Conservation (phyloP, 1,140 invertebrate species). For the Aporrectodea caliginosa region DNA sequence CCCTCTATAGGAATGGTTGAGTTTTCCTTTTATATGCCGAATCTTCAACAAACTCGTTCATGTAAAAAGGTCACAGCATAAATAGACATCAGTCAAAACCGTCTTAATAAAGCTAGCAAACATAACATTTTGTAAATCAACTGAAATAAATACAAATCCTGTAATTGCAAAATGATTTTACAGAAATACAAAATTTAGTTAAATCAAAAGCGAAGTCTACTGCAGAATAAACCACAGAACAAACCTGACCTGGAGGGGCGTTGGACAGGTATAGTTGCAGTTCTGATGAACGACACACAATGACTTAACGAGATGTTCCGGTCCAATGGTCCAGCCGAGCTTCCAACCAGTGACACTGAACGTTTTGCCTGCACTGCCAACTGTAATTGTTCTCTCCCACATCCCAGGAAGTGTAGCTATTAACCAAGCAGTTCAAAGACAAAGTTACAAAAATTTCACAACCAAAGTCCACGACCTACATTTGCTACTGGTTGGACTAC, state of each 20-base stretch:
- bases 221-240: not conserved
- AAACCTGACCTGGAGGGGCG: slow-evolving; percentile 64
- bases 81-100: too few species aligned
- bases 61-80: too few species aligned
- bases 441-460: too few species aligned
- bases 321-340: slow-evolving; percentile 86
- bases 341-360: slow-evolving; percentile 87
- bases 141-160: not conserved
- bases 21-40: too few species aligned
- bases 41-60: too few species aligned
- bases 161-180: not conserved
- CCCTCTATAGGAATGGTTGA: too few species aligned
- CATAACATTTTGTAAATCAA: not conserved
- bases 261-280: slow-evolving; percentile 82
- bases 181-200: too few species aligned
- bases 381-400: slow-evolving; percentile 96
- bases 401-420: slow-evolving; percentile 85
- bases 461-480: too few species aligned
- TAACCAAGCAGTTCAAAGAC: too few species aligned
- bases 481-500: too few species aligned
- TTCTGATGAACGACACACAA: slow-evolving; percentile 88
- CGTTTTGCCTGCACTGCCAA: slow-evolving; percentile 95
- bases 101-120: too few species aligned
- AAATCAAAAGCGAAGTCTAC: too few species aligned
- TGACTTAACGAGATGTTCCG: slow-evolving; percentile 42